Base-by-base conservation (phyloP, 2,113 vertebrate species). In the Lutjanus erythropterus region DNA sequence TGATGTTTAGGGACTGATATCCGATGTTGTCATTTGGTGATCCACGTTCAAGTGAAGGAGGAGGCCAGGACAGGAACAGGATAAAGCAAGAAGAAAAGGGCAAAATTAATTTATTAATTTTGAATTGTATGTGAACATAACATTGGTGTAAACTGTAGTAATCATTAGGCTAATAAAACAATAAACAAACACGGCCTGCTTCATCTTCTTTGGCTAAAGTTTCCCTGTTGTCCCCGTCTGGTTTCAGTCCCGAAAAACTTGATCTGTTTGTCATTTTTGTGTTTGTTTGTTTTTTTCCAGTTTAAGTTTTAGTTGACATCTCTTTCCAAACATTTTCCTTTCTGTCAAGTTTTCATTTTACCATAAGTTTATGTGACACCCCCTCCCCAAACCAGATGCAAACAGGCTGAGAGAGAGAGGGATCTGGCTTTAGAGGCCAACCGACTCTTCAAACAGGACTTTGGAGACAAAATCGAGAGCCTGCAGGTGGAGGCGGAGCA, bases 401-500 rank as follows among this genome's bases (percentile, higher is more conserved):
- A 96, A 74, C 96, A 96, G 95, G 95, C 96, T 1, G 97, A 98
- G 94, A 93, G 86, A 78, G 95, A 96, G 73, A 92, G 96, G 70
- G 96, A 96, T 82, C 91, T 95, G 86, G 98, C 97, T 0, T 76
- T 96, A 27, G 95, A 97, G 88, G 98, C 97, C 87, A 99, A 97
- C 91, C 94, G 96, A 3, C 97, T 98, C 94, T 99, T 99, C 96
- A 99, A 99, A 88, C 96, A 96, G 91, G 98, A 99, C 77, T 99
- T 99, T 50, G 98, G 98, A 52, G 98, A 99, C 93, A 99, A 99
- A 94, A 99, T 99, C 80, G 95, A 96, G 93, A 97, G 97, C 88
- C 96, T 99, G 71, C 97, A 99, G 94, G 88, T 91, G 39, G 95
- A 99, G 94, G 95, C 97, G 94, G 97, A 98, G 69, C 95, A 94